Conservation (phyloP, 2,888 invertebrate genomes). For the Tribolium freemani region DNA sequence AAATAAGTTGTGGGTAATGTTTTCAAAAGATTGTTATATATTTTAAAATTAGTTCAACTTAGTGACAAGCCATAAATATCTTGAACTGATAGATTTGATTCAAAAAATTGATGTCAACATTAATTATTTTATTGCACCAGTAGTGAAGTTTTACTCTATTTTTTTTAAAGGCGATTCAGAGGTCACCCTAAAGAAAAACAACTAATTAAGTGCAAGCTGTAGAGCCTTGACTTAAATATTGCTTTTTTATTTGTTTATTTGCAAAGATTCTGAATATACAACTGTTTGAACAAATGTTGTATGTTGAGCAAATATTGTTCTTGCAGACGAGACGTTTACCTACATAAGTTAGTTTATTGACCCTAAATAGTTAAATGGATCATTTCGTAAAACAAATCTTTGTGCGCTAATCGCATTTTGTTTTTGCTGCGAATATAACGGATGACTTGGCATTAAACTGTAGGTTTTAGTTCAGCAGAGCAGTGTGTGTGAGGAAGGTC, state of each 20-base stretch:
- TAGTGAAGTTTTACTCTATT: too few relatives aligned
- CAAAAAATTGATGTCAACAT: too few relatives aligned
- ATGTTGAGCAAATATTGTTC: background rate
- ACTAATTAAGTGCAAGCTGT: too few relatives aligned
- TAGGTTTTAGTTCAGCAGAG: background rate
- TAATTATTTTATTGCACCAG: too few relatives aligned
- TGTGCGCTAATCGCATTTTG: background rate
- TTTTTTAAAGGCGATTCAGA: too few relatives aligned
- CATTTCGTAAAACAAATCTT: background rate
- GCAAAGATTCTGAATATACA: background rate
- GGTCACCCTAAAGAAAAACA: too few relatives aligned
- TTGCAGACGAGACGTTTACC: background rate
- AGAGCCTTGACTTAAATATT: background rate
- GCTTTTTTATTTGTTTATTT: background rate
- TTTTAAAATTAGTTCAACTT: too few relatives aligned
- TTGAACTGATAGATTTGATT: too few relatives aligned
- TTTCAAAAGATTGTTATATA: too few relatives aligned
- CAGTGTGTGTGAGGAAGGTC: background rate
- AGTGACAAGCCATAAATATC: too few relatives aligned
- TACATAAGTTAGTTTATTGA: background rate
- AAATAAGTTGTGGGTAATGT: too few relatives aligned
- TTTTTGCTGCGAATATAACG: background rate
- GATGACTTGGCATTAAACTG: background rate
- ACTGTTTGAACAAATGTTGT: background rate
- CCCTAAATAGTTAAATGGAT: background rate